Conservation (phyloP, 2,888 invertebrate genomes). For the Callyntrura sp. region DNA sequence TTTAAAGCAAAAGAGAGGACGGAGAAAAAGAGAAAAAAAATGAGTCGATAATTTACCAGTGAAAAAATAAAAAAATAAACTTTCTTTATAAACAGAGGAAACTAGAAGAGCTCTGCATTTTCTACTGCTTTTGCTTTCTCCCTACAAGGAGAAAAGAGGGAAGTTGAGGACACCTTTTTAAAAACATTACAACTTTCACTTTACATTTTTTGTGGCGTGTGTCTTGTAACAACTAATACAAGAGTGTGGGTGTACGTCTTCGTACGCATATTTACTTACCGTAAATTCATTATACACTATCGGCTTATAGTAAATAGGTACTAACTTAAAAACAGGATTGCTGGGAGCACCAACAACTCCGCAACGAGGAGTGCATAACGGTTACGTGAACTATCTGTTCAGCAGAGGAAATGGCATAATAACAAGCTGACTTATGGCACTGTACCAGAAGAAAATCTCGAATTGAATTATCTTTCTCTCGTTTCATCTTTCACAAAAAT, state of each 20-base stretch:
- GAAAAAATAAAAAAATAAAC: constrained; percentile 23
- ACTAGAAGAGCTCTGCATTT: not conserved
- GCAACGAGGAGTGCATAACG: not conserved
- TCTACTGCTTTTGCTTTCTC: not conserved
- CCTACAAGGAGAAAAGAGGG: constrained; percentile 11
- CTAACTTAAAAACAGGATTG: no score
- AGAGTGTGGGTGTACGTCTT: not conserved
- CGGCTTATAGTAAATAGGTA: no score
- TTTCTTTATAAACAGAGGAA: constrained; percentile 13
- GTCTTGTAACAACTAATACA: constrained; percentile 27
- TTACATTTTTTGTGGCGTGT: not conserved
- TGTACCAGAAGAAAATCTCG: constrained; percentile 56
- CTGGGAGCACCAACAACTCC: not conserved
- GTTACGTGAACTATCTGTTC: not conserved
- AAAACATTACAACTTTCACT: constrained; percentile 25
- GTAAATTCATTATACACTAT: no score
- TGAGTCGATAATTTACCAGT: constrained; percentile 41
- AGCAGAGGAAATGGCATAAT: constrained; percentile 34
- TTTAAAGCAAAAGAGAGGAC: constrained; percentile 54
- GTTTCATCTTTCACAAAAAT: constrained; percentile 64
- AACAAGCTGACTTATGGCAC: constrained; percentile 56
- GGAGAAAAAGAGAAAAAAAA: constrained; percentile 8
- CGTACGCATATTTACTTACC: not conserved
- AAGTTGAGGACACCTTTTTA: not conserved
- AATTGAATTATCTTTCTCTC: constrained; percentile 62